Evolutionary conservation across 2,113 vertebrate species (phyloP), one percentile per base, ranked within the genome.

Genomic region (Emydura subglobosa): DNA sequence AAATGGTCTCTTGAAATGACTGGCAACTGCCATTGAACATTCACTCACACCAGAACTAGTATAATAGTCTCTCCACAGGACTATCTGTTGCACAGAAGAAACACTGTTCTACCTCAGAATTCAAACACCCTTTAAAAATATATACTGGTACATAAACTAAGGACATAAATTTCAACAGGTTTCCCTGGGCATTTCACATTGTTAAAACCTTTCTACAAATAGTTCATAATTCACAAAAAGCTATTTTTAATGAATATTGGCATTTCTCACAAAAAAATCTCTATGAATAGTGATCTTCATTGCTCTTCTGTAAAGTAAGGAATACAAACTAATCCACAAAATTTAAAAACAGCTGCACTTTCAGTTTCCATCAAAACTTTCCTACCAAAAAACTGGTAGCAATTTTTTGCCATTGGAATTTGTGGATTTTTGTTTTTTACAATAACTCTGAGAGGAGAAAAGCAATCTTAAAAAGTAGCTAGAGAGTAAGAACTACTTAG

Each of bases 21-120:
- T 85, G 55, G 57, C 44, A 74, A 85, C 21, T 82, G 44, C 87
- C 89, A 49, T 92, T 96, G 74, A 90, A 53, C 79, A 91, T 86
- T 91, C 83, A 81, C 81, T 87, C 82, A 44, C 79, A 54, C 68
- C 74, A 31, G 74, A 95, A 93, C 88, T 29, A 59, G 25, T 29
- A 85, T 44, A 95, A 34, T 86, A 55, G 57, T 89, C 91, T 47
- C 7, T 39, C 39, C 57, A 81, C 29, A 80, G 14, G 74, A 80
- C 61, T 47, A 85, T 42, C 61, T 29, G 54, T 44, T 89, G 50
- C 76, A 50, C 53, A 79, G 72, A 90, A 85, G 49, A 82, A 81
- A 90, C 27, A 27, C 82, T 84, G 82, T 86, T 81, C 78, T 87
- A 72, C 65, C 19, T 83, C 82, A 42, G 53, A 14, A 83, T 88